Evolutionary conservation across 2,113 vertebrate species (phyloP), one percentile per base, ranked within the genome.

Genomic region (Brienomyrus brachyistius): DNA sequence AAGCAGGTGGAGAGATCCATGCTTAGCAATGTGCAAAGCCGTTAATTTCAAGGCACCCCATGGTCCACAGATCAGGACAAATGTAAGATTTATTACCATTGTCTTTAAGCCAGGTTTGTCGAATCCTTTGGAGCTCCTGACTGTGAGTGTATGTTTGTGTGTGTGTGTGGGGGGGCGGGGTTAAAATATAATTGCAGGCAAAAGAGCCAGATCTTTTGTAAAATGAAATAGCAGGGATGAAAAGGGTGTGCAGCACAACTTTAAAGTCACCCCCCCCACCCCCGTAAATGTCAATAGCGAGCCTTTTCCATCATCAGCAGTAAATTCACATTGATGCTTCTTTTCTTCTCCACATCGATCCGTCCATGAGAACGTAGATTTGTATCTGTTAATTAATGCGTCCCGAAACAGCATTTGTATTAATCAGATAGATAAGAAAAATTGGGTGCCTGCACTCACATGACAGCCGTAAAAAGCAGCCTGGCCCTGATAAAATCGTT

Each of bases 341-440:
- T 98, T 99, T 99, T 99, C 98, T 99, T 98, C 97, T 97, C 96
- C 88, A 95, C 97, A 99, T 99, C 97, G 98, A 99, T 99, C 97
- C 95, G 96, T 98, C 96, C 98, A 99, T 98, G 98, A 99, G 98
- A 99, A 98, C 96, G 97, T 97, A 98, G 98, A 98, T 99, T 98
- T 97, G 98, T 99, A 99, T 99, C 98, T 99, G 98, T 99, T 99
- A 99, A 99, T 99, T 99, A 99, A 99, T 99, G 98, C 98, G 97
- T 99, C 98, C 98, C 97, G 97, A 98, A 98, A 98, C 98, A 97
- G 98, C 97, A 96, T 97, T 98, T 98, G 98, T 99, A 99, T 99
- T 99, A 99, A 99, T 99, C 98, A 99, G 98, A 97, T 97, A 98
- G 98, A 99, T 99, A 99, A 99, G 98, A 99, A 98, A 98, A 98